Conservation (phyloP, 1,140 invertebrate genomes). For the Callitettix versicolor region DNA sequence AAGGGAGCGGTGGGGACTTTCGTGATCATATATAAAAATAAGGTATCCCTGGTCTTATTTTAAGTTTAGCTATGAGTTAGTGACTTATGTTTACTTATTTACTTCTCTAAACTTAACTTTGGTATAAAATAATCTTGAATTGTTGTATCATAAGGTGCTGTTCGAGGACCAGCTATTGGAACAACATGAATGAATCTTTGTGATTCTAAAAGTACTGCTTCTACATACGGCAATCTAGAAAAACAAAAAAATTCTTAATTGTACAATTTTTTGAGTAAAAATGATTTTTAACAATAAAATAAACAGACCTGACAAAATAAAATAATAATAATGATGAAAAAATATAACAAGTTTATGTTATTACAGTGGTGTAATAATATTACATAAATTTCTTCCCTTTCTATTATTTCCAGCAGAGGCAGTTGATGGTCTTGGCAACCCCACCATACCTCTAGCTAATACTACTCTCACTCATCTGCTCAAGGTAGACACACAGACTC, state of each 20-base stretch:
- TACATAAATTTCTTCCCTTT: too few species aligned
- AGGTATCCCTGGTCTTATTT: neutral
- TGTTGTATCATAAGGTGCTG: slow-evolving; percentile 43
- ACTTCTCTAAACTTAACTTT: slow-evolving; percentile 33
- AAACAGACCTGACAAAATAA: neutral
- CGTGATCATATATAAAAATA: neutral
- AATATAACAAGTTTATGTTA: too few species aligned
- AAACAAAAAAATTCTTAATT: neutral
- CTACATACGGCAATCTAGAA: slow-evolving; percentile 47
- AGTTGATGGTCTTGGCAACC: too few species aligned
- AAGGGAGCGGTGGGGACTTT: neutral
- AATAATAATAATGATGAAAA: neutral
- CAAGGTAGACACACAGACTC: too few species aligned
- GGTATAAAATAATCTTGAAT: slow-evolving; percentile 55
- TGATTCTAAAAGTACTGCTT: slow-evolving; percentile 53
- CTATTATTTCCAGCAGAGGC: too few species aligned
- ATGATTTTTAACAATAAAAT: slow-evolving; percentile 4
- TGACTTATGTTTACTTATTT: neutral
- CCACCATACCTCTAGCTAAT: too few species aligned
- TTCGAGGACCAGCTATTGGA: slow-evolving; percentile 55
- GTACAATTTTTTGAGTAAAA: neutral
- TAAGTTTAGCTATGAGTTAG: neutral
- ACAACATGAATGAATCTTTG: slow-evolving; percentile 48
- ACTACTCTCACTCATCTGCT: too few species aligned
- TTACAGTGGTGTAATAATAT: too few species aligned